These are phyloP conservation scores for Alouatta caraya DNA, from an alignment of 2,797 vertebrate genomes.

Conservation along the genomic window DNA sequence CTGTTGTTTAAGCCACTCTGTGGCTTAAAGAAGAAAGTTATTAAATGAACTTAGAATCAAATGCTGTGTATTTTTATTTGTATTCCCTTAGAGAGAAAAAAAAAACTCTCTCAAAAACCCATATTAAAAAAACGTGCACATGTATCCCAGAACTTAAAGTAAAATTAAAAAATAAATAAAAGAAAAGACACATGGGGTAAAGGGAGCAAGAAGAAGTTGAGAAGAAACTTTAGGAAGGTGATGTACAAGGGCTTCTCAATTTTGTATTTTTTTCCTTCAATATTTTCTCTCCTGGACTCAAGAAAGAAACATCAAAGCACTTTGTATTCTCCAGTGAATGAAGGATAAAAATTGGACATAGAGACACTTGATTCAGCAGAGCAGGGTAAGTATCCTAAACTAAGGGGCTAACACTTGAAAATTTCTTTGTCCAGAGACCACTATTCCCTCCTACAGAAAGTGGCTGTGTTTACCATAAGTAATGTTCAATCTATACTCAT, in stretches of 20 bases:
- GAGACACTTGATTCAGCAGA: neutral
- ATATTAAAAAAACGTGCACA: neutral
- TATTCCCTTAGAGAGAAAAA: neutral
- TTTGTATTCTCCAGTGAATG: neutral
- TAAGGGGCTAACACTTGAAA: neutral
- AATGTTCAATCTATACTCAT: neutral
- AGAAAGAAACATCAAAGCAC: neutral
- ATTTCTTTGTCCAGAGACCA: neutral
- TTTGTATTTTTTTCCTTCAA: neutral
- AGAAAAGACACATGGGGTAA: neutral
- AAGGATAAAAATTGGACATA: neutral
- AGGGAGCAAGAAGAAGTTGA: neutral
- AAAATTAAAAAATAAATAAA: neutral
- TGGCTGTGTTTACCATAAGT: neutral
- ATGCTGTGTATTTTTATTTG: neutral
- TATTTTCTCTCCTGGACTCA: neutral
- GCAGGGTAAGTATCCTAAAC: neutral
- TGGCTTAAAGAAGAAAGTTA: too few species aligned
- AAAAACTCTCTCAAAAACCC: neutral
- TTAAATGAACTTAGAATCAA: neutral
- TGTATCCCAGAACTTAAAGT: too few species aligned
- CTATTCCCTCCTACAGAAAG: neutral
- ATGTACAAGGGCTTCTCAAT: neutral
- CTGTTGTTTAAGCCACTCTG: neutral
- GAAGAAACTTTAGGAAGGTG: neutral